Base-by-base conservation (phyloP, 2,888 invertebrate species). In the Melieria omissa region DNA sequence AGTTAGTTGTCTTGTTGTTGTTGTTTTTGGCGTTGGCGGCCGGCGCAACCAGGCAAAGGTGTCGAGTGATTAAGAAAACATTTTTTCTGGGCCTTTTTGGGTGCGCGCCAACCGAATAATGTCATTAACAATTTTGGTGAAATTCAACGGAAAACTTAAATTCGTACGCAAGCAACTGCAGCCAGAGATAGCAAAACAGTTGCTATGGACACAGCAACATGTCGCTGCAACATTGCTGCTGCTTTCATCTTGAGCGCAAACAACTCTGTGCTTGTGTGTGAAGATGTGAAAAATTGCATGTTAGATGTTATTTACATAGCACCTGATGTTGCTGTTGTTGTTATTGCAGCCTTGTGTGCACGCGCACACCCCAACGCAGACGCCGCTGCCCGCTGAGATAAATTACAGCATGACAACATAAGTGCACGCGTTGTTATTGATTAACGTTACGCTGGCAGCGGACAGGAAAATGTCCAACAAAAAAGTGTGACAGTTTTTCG, bases 71-170 rank as follows among this genome's bases (percentile, higher is more conserved):
- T 52, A 67, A 67, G 44, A 47, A 64, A 64, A 16, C 7, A 0
- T 29, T 29, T 29, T 29, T 29, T 29, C 29, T 29, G 29, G 29
- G 29, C 29, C 64, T 54, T 49, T 64, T 14, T 44, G 1, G 5
- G 10, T 10, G 5, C 10, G 14, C 62, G 42, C n/a, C 52, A 49
- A 63, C 57, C 41, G 14, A 61, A 49, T 44, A 45, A 14, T 70
- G 64, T n/a, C 64, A 64, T 70, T 57, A 58, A 58, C 49, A 64
- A 70, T 70, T 29, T 57, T 64, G 57, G 58, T 49, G 64, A 70
- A 70, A 70, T 64, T 57, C 64, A 12, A 44, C 54, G 45, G 52
- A 62, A 54, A 45, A 49, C 12, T 61, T 52, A 44, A 42, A 16
- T 10, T 60, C 16, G 10, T 44, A 61, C 58, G 42, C 66, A 29